Conservation (phyloP, 30 jellyfish, hydroid and myxozoan species). For the Catostylus mosaicus region DNA sequence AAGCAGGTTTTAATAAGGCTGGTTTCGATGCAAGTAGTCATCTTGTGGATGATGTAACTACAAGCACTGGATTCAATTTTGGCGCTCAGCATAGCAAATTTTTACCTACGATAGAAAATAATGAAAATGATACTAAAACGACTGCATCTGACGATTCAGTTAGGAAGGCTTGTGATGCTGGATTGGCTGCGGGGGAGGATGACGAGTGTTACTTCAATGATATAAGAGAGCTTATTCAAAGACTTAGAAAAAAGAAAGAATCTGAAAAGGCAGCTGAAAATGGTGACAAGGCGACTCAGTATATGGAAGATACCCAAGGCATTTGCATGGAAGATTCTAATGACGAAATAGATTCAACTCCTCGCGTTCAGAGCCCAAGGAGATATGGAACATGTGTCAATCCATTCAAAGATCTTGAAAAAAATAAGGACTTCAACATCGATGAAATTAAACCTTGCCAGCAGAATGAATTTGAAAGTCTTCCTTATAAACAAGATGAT, state of each 20-base stretch:
- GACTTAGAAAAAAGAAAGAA: neutral
- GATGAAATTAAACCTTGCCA: neutral
- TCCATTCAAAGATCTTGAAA: conserved; percentile 5
- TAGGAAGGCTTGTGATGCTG: neutral
- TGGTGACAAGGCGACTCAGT: neutral
- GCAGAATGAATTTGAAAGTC: neutral
- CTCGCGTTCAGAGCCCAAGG: conserved; percentile 7
- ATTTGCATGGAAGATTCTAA: neutral
- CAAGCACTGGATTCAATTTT: too few species aligned
- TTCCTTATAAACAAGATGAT: neutral
- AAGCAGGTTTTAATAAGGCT: too few species aligned
- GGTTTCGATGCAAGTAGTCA: too few species aligned
- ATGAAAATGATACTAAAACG: too few species aligned
- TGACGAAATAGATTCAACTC: neutral
- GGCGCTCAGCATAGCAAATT: too few species aligned
- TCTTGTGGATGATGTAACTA: too few species aligned
- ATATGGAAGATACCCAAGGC: neutral
- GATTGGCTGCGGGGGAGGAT: neutral
- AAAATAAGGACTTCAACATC: neutral
- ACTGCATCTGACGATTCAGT: too few species aligned
- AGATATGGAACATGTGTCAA: neutral
- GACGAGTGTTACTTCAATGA: neutral
- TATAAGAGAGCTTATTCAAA: neutral
- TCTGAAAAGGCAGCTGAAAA: neutral
- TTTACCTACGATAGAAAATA: too few species aligned